These are phyloP conservation scores for Labroides dimidiatus DNA, from an alignment of 2,797 vertebrate genomes.

Conservation along the genomic window DNA sequence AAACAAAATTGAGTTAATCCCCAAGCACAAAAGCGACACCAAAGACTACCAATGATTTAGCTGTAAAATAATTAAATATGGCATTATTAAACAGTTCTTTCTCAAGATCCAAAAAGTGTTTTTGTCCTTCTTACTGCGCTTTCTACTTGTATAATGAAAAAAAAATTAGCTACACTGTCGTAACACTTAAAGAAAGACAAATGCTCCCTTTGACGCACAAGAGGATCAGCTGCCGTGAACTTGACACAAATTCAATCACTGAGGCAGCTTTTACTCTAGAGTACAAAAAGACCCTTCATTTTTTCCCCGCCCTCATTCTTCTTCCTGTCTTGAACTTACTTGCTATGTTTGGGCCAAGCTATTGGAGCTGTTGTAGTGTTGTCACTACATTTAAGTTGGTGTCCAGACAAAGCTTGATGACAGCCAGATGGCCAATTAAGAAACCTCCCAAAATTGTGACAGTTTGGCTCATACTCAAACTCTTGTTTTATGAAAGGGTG, in stretches of 20 bases:
- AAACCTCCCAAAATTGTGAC: conserved; percentile 33
- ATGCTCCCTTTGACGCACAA: conserved; percentile 39
- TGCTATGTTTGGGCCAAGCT: conserved; percentile 20
- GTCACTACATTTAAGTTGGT: conserved; percentile 29
- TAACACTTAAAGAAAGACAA: neutral
- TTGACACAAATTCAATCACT: conserved; percentile 55
- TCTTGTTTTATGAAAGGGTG: conserved; percentile 38
- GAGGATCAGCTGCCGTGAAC: conserved; percentile 40
- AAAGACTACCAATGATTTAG: no score
- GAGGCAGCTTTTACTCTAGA: conserved; percentile 30
- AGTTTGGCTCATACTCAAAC: conserved; percentile 13
- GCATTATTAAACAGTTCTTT: no score
- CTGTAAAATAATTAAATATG: no score
- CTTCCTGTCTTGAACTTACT: conserved; percentile 27
- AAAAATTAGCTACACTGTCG: no score
- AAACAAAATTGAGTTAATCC: no score
- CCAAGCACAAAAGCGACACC: no score
- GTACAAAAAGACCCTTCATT: conserved; percentile 44
- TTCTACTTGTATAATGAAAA: neutral
- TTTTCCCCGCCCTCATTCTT: conserved; percentile 26
- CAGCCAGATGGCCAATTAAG: conserved; percentile 44
- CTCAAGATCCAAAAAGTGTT: no score
- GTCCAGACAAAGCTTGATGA: conserved; percentile 43
- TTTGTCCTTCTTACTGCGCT: no score
- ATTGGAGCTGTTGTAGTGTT: conserved; percentile 15